Evolutionary conservation across 2,113 vertebrate genomes (phyloP).

Genomic region (Acrocephalus arundinaceus): DNA sequence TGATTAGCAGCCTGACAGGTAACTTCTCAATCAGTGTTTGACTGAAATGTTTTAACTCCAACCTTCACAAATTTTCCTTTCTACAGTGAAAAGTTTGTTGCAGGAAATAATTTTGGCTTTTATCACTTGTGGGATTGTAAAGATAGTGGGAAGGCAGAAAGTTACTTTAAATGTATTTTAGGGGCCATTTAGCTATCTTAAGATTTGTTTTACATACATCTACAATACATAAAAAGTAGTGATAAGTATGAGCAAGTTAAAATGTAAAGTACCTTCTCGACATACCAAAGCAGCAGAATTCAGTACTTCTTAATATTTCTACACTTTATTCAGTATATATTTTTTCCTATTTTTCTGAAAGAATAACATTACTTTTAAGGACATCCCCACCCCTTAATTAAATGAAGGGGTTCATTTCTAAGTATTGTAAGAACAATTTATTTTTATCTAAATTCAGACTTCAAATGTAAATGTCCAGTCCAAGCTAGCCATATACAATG

Average conservation of each 20-base stretch:
- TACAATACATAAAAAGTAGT: not conserved
- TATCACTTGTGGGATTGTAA: not conserved
- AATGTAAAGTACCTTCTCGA: not conserved
- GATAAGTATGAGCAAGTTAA: not conserved
- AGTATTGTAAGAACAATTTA: not conserved
- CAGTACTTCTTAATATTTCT: not conserved
- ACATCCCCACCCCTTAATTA: not conserved
- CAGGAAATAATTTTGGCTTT: not conserved
- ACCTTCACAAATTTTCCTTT: not conserved
- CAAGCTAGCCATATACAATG: not conserved
- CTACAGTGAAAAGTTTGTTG: not conserved
- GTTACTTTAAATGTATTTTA: not conserved
- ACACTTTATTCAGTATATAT: not conserved
- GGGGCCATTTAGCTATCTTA: not conserved
- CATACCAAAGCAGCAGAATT: not conserved
- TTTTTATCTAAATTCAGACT: not conserved
- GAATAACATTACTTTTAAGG: not conserved
- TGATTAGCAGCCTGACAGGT: not conserved
- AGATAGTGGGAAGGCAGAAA: not conserved
- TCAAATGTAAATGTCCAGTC: not conserved
- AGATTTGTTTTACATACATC: not conserved
- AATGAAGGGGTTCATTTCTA: not conserved
- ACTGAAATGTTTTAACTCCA: not conserved
- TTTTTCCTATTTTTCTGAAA: not conserved
- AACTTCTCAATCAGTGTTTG: not conserved